A percentile compares a stretch with the other conserved stretches of the same genome.
These are phyloP conservation scores for roundworm (Caenorhabditis elegans) DNA, from an alignment of 1,140 invertebrate genomes.

Conservation along the genomic window DNA sequence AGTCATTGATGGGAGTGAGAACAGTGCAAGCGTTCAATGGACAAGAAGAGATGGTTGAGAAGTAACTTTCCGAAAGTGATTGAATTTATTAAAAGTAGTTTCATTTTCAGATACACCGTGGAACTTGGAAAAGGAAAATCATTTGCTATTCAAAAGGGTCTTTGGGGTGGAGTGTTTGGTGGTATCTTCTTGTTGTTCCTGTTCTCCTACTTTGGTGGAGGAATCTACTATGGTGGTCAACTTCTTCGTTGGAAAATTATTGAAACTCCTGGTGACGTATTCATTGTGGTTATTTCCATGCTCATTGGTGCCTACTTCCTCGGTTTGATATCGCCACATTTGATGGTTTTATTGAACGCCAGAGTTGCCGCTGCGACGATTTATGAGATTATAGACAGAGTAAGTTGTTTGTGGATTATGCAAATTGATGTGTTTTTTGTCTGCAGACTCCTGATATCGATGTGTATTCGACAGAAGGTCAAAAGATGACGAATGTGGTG, in stretches of 20 bases:
- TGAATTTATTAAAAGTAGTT: background rate
- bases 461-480: conserved; percentile 57
- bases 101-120: conserved; percentile 13
- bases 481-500: conserved; percentile 50
- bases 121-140: conserved; percentile 45
- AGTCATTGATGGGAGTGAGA: conserved; percentile 70
- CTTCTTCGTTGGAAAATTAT: conserved; percentile 27
- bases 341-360: conserved; percentile 53
- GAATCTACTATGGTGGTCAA: conserved; percentile 47
- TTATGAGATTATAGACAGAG: conserved; percentile 56
- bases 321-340: conserved; percentile 53
- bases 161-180: conserved; percentile 53
- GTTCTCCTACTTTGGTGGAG: conserved; percentile 44
- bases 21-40: conserved; percentile 82
- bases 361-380: conserved; percentile 54
- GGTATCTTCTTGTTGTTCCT: conserved; percentile 53
- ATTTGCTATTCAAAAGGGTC: conserved; percentile 44
- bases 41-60: conserved; percentile 73
- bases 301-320: conserved; percentile 53
- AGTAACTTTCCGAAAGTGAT: background rate
- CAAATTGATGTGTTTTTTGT: conserved; percentile 7
- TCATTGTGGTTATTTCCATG: conserved; percentile 47
- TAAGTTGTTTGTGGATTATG: background rate
- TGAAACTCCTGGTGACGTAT: conserved; percentile 54
- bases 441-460: conserved; percentile 63